Conservation (phyloP, 2,888 invertebrate genomes). For the Dione vanillae region DNA sequence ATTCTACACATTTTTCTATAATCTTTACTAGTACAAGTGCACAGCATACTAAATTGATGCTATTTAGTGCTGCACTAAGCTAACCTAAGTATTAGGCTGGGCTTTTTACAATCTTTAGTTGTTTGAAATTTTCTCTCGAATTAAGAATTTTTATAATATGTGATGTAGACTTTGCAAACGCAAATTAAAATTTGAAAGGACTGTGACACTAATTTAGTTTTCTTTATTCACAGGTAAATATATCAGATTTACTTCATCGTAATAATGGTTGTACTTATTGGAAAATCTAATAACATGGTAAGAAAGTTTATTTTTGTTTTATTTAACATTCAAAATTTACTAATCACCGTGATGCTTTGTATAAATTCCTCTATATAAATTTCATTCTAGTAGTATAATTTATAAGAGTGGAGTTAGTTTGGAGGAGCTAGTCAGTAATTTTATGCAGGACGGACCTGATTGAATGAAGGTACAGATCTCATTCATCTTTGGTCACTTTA, state of each 20-base stretch:
- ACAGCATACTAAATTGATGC: no score
- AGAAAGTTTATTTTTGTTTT: background rate
- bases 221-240: background rate
- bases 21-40: no score
- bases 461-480: constrained; percentile 1
- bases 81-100: no score
- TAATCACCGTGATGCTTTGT: background rate
- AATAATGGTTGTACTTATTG: background rate
- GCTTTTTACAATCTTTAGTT: no score
- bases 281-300: background rate
- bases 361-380: background rate
- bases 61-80: no score
- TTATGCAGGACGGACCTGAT: constrained; percentile 1
- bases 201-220: background rate
- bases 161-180: no score
- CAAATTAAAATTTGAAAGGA: background rate
- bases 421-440: background rate
- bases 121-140: no score
- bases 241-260: background rate
- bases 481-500: background rate
- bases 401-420: background rate
- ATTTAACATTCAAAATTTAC: background rate
- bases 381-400: background rate
- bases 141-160: no score
- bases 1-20: no score